phyloP scores from a whole-genome alignment of 2,797 vertebrate species.

The Sphenopsis melanotis region DNA sequence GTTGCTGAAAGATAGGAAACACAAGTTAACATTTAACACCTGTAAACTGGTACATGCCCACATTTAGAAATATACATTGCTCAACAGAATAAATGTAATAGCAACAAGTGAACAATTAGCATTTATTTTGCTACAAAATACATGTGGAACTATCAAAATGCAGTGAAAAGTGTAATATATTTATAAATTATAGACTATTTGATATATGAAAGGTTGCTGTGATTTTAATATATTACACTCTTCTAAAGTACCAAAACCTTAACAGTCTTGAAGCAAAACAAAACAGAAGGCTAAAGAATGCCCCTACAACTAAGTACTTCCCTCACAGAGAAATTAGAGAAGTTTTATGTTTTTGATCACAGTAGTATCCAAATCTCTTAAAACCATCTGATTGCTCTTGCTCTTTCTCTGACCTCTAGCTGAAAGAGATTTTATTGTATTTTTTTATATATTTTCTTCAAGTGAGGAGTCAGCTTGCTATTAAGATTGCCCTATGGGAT shows the following conservation, averaged over 20 bases:
- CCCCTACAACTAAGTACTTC: neutral
- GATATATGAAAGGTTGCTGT: neutral
- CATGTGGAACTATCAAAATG: neutral
- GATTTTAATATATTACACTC: neutral
- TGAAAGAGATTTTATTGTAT: neutral
- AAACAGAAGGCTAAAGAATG: neutral
- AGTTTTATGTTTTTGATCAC: neutral
- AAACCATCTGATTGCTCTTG: neutral
- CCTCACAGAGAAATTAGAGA: neutral
- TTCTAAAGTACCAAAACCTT: neutral
- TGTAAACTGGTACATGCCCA: neutral
- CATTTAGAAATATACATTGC: neutral
- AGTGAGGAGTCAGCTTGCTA: slow-evolving; percentile 12
- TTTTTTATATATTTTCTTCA: neutral
- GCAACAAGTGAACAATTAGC: neutral
- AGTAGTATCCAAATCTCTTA: neutral
- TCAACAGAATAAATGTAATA: neutral
- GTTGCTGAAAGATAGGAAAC: neutral
- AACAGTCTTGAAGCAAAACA: neutral
- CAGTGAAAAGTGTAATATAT: neutral
- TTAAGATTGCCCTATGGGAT: neutral
- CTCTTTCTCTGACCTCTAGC: slow-evolving; percentile 6
- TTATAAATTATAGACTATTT: neutral
- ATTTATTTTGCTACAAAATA: neutral
- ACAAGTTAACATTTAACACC: neutral